Percentiles rank a stretch among this genome's conserved stretches.
Conservation (phyloP, 2,113 vertebrate species). For the Galbula dea region DNA sequence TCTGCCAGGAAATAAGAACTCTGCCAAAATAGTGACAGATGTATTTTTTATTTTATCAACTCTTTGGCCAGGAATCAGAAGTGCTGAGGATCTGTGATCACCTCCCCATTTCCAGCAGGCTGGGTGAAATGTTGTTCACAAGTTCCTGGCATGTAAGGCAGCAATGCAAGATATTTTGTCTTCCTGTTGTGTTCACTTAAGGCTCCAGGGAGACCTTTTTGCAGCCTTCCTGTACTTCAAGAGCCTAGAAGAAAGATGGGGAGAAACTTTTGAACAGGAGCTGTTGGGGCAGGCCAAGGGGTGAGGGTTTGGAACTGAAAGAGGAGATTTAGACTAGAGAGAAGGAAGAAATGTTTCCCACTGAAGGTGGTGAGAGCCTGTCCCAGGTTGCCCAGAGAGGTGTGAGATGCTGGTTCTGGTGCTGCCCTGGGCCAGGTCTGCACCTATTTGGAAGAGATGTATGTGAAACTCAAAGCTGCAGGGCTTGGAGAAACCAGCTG, state of each 20-base stretch:
- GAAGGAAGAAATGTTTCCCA: too few species aligned
- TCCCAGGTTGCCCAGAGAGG: too few species aligned
- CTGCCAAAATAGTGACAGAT: background rate
- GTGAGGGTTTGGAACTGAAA: too few species aligned
- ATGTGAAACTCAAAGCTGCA: background rate
- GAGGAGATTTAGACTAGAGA: too few species aligned
- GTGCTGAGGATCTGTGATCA: background rate
- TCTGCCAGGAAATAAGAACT: background rate
- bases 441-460: background rate
- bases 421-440: background rate
- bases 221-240: too few species aligned
- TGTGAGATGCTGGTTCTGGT: background rate
- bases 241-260: too few species aligned
- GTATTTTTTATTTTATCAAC: constrained; percentile 24
- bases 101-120: background rate
- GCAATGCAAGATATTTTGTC: background rate
- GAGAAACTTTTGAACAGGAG: too few species aligned
- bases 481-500: background rate
- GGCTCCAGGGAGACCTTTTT: too few species aligned
- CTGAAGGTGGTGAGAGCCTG: too few species aligned
- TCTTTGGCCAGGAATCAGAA: constrained; percentile 7
- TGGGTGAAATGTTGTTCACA: background rate
- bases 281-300: too few species aligned
- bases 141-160: background rate
- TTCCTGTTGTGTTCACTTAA: background rate